Evolutionary conservation across 2,797 vertebrate species (phyloP).

Genomic region (Clarias laeviceps): DNA sequence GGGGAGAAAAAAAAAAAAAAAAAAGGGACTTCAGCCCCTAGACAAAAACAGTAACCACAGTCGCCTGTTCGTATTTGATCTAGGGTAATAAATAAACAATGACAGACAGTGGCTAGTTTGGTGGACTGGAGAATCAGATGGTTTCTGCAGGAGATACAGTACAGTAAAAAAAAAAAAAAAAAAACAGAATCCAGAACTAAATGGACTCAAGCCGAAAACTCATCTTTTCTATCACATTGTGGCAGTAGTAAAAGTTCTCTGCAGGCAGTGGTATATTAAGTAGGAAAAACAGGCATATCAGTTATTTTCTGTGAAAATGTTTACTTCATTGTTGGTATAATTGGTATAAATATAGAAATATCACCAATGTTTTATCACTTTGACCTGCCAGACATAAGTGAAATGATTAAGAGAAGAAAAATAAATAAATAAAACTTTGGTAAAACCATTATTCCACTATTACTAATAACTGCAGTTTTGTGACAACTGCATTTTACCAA

Average conservation of each 20-base stretch:
- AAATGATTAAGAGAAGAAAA: neutral
- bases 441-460: neutral
- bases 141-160: neutral
- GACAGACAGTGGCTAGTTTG: neutral
- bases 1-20: no score
- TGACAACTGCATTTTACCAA: neutral
- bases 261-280: neutral
- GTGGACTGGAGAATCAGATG: neutral
- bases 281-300: neutral
- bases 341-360: neutral
- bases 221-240: neutral
- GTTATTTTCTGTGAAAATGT: neutral
- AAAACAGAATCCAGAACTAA: neutral
- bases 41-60: neutral
- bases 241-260: neutral
- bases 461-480: neutral
- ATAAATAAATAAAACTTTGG: neutral
- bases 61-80: neutral
- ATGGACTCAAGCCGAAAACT: neutral
- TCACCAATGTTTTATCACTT: neutral
- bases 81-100: neutral
- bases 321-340: no score
- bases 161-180: neutral
- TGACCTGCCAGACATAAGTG: neutral
- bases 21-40: neutral